Percentiles rank a stretch among this genome's conserved stretches.
Conservation (phyloP, 2,797 vertebrate species). For the Cyclura pinguis region DNA sequence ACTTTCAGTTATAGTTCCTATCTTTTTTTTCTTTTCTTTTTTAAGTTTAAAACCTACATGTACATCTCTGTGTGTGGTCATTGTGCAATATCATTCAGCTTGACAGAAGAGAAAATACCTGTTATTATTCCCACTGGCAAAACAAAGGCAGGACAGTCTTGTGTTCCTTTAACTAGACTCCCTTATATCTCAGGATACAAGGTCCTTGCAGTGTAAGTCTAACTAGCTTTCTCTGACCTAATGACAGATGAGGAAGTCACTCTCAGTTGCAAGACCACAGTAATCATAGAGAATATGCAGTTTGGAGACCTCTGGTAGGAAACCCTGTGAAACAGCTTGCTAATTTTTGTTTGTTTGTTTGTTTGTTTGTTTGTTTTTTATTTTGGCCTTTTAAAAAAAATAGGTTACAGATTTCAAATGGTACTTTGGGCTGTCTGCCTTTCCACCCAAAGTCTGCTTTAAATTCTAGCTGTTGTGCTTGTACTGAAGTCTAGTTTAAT, state of each 20-base stretch:
- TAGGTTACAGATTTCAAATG: slow-evolving; percentile 47
- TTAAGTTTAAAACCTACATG: no score
- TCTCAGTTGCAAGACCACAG: not conserved
- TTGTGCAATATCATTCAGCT: slow-evolving; percentile 5
- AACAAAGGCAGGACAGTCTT: not conserved
- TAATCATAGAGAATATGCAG: slow-evolving; percentile 56
- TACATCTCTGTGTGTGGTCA: not conserved
- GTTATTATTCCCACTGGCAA: fast-evolving
- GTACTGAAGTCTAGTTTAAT: slow-evolving; percentile 53
- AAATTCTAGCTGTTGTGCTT: slow-evolving; percentile 36
- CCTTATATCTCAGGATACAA: slow-evolving; percentile 27
- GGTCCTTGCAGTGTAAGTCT: slow-evolving; percentile 29
- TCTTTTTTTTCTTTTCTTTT: slow-evolving; percentile 33
- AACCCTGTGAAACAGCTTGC: slow-evolving; percentile 48
- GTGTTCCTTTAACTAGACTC: slow-evolving; percentile 28
- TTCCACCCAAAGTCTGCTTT: slow-evolving; percentile 49
- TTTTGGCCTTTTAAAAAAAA: slow-evolving; percentile 41
- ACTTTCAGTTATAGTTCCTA: slow-evolving; percentile 15
- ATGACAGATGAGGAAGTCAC: slow-evolving; percentile 32
- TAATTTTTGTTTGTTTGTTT: slow-evolving; percentile 43
- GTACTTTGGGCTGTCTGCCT: slow-evolving; percentile 47
- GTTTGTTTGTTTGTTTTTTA: slow-evolving; percentile 9
- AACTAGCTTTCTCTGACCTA: slow-evolving; percentile 34
- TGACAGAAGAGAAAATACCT: not conserved
- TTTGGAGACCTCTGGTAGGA: slow-evolving; percentile 38